Conservation (phyloP, 2,888 invertebrate species). For the Odiellus spinosus region DNA sequence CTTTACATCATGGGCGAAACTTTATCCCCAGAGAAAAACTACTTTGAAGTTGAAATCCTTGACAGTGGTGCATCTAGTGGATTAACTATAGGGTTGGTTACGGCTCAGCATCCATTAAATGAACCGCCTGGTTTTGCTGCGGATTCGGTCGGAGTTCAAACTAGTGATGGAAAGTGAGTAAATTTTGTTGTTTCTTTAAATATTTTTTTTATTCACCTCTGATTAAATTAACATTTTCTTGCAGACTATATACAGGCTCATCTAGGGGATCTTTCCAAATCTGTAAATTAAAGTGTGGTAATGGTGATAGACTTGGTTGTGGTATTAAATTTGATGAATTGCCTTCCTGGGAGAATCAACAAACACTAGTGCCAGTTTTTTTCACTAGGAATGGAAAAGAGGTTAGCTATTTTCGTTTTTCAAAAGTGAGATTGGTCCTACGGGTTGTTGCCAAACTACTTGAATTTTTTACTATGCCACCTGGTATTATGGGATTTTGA, state of each 20-base stretch:
- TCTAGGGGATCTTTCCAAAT: constrained; percentile 25
- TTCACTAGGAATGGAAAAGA: constrained; percentile 35
- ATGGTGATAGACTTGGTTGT: constrained; percentile 32
- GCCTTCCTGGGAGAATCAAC: constrained; percentile 20
- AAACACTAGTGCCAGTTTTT: constrained; percentile 29
- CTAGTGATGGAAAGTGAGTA: constrained; percentile 33
- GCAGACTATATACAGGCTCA: constrained; percentile 30
- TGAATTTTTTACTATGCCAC: too few relatives aligned
- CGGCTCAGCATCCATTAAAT: constrained; percentile 30
- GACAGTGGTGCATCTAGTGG: constrained; percentile 27
- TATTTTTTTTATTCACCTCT: neutral
- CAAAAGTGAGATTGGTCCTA: too few relatives aligned
- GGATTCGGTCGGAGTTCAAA: constrained; percentile 32
- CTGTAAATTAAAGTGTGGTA: constrained; percentile 30
- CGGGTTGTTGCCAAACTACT: too few relatives aligned
- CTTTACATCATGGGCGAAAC: constrained; percentile 29
- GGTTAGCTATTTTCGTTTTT: constrained; percentile 23
- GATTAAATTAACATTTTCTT: neutral
- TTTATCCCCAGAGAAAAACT: constrained; percentile 27
- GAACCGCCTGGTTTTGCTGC: constrained; percentile 31
- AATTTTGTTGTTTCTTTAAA: too few relatives aligned
- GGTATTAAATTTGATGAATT: constrained; percentile 28
- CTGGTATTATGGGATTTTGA: too few relatives aligned
- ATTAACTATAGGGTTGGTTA: constrained; percentile 30
- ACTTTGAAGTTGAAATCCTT: constrained; percentile 31